Evolutionary conservation across 2,797 vertebrate genomes (phyloP), one percentile per base, ranked within the genome.

Genomic region (Bryconaethiops microstoma): DNA sequence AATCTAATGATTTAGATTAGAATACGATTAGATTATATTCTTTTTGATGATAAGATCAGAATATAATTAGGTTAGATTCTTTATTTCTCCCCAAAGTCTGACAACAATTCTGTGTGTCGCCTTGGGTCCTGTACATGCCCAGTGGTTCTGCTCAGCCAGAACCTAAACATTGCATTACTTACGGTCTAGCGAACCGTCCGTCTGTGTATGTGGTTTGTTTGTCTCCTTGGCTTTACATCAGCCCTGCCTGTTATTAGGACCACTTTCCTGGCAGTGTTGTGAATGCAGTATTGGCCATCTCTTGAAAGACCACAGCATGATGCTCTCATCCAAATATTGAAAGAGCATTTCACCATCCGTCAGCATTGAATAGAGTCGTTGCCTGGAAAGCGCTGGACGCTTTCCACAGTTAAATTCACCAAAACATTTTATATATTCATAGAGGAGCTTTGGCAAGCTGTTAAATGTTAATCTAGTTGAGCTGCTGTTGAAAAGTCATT

Each of bases 171-270:
- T 79, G 10, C 73, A 54, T 88, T 89, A 89, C 29, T 23, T 45
- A 60, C 60, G 69, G 87, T 90, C 90, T 90, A 86, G 2, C 87
- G 85, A 80, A 29, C 79, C 6, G 79, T 84, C 84, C 87, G 89
- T 86, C 80, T 87, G 83, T 77, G 2, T 82, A 75, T 81, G 40
- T 16, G 63, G 29, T 40, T n/a, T 48, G 68, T 70, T 50, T 71
- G 45, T 29, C 68, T 17, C 13, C 17, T 52, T 52, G 23, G 48
- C 48, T 29, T 71, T 71, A 54, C 23, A 29, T 71, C 48, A 71
- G 9, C 23, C 1, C 12, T 70, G 21, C 7, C 21, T 21, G 16
- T 70, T 50, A 52, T 14, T 19, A 29, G 2, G 16, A 29, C 23
- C 69, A 8, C 13, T 29, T 48, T 16, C 23, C 6, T 8, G 48